Percentiles rank a stretch among this genome's conserved stretches.
Evolutionary conservation across 2,888 invertebrate genomes (phyloP).

Genomic region (Limnephilus auricula): DNA sequence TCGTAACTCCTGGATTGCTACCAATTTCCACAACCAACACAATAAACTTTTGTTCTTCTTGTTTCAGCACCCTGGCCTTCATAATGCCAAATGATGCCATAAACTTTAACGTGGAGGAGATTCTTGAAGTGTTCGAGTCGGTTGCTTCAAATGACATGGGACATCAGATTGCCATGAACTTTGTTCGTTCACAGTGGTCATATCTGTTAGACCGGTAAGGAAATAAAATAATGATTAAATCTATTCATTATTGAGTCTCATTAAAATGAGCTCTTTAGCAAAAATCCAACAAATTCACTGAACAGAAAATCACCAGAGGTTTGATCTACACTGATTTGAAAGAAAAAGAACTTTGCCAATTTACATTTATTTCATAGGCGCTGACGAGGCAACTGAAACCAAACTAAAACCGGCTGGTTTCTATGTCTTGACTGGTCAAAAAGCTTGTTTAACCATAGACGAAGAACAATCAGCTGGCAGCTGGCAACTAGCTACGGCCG

Average conservation of each 20-base stretch:
- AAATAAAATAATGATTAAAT: neutral
- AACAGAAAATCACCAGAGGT: too few relatives aligned
- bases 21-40: neutral
- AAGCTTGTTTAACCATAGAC: too few relatives aligned
- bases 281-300: too few relatives aligned
- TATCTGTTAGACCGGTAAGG: constrained; percentile 73
- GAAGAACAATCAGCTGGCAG: too few relatives aligned
- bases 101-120: constrained; percentile 81
- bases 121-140: constrained; percentile 77
- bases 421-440: too few relatives aligned
- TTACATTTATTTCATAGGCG: too few relatives aligned
- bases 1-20: neutral
- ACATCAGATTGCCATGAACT: constrained; percentile 80
- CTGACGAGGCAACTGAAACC: too few relatives aligned
- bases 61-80: constrained; percentile 76
- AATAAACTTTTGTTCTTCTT: neutral
- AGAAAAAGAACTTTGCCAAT: too few relatives aligned
- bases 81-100: constrained; percentile 73
- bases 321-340: too few relatives aligned
- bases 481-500: too few relatives aligned
- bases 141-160: constrained; percentile 80
- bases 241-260: neutral
- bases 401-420: too few relatives aligned
- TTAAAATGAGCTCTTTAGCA: neutral
- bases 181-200: constrained; percentile 76